Percentiles rank a stretch among this genome's conserved stretches.
Evolutionary conservation across 2,888 invertebrate genomes (phyloP).

Genomic region (Parnassius apollo): DNA sequence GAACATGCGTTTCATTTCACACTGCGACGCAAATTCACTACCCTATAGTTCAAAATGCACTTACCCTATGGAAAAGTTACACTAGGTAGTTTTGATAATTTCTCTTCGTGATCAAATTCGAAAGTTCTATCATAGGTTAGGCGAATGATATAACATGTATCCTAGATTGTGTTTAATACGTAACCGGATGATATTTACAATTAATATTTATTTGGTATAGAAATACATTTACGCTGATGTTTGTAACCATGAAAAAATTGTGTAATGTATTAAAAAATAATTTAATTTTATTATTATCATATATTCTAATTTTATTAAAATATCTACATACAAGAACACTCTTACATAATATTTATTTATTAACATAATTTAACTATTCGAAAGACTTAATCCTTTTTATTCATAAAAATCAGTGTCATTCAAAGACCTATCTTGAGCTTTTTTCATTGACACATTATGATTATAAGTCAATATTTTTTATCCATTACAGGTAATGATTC

Average conservation of each 20-base stretch:
- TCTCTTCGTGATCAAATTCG: conserved; percentile 79
- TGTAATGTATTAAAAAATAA: too few relatives aligned
- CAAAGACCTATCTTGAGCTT: too few relatives aligned
- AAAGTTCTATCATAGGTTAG: conserved; percentile 81
- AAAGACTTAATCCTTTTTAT: too few relatives aligned
- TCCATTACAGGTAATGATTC: too few relatives aligned
- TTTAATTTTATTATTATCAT: too few relatives aligned
- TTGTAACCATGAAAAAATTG: conserved; percentile 37
- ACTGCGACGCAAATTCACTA: conserved; percentile 69
- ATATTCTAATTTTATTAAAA: too few relatives aligned
- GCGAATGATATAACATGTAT: conserved; percentile 73
- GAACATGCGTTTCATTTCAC: conserved; percentile 69
- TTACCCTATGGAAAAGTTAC: conserved; percentile 66
- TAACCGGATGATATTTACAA: conserved; percentile 21
- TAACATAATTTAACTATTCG: too few relatives aligned
- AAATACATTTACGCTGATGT: conserved; percentile 35
- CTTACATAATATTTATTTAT: too few relatives aligned
- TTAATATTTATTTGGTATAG: conserved; percentile 17
- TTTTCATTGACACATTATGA: too few relatives aligned
- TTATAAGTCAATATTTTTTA: too few relatives aligned
- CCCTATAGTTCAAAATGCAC: conserved; percentile 76
- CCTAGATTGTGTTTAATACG: conserved; percentile 47
- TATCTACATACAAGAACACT: too few relatives aligned
- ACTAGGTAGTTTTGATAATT: conserved; percentile 79
- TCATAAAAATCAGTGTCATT: too few relatives aligned